A percentile compares a stretch with the other conserved stretches of the same genome.
Evolutionary conservation across 2,888 invertebrate species (phyloP).

Genomic region (Drosophila nr. fundita): DNA sequence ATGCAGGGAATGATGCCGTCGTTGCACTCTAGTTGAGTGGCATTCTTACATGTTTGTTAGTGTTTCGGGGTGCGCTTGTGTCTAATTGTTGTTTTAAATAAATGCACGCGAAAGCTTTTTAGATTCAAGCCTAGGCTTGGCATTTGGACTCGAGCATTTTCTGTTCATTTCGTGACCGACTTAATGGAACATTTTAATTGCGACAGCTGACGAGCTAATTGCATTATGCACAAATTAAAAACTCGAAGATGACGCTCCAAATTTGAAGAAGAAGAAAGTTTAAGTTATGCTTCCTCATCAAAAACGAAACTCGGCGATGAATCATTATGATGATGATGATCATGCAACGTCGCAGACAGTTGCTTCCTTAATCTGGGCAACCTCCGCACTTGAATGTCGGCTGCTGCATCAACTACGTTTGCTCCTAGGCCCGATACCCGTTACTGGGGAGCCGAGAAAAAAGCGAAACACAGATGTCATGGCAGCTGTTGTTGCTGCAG

Average conservation of each 20-base stretch:
- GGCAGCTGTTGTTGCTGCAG: slow-evolving; percentile 50
- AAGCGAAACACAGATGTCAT: slow-evolving; percentile 41
- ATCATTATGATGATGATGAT: slow-evolving; percentile 37
- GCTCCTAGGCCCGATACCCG: slow-evolving; percentile 47
- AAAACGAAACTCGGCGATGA: slow-evolving; percentile 22
- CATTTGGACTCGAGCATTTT: slow-evolving; percentile 26
- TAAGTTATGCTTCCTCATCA: slow-evolving; percentile 42
- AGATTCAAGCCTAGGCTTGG: slow-evolving; percentile 29
- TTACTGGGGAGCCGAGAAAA: slow-evolving; percentile 23
- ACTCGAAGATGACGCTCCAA: slow-evolving; percentile 30
- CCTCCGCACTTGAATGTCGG: slow-evolving; percentile 71
- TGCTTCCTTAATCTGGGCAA: slow-evolving; percentile 72
- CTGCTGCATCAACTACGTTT: slow-evolving; percentile 51
- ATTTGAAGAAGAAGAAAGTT: slow-evolving; percentile 32
- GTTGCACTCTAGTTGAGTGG: not conserved
- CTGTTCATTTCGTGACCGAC: slow-evolving; percentile 47
- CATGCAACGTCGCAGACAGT: slow-evolving; percentile 52
- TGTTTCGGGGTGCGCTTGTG: slow-evolving; percentile 58
- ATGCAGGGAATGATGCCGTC: not conserved
- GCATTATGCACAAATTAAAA: slow-evolving; percentile 55
- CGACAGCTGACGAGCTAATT: slow-evolving; percentile 44
- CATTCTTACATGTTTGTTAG: slow-evolving; percentile 16
- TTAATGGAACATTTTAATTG: slow-evolving; percentile 67
- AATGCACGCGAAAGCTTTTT: slow-evolving; percentile 49
- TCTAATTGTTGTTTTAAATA: slow-evolving; percentile 67